Evolutionary conservation across 1,140 invertebrate species (phyloP), one percentile per base, ranked within the genome.

Genomic region (Carposina sasakii): DNA sequence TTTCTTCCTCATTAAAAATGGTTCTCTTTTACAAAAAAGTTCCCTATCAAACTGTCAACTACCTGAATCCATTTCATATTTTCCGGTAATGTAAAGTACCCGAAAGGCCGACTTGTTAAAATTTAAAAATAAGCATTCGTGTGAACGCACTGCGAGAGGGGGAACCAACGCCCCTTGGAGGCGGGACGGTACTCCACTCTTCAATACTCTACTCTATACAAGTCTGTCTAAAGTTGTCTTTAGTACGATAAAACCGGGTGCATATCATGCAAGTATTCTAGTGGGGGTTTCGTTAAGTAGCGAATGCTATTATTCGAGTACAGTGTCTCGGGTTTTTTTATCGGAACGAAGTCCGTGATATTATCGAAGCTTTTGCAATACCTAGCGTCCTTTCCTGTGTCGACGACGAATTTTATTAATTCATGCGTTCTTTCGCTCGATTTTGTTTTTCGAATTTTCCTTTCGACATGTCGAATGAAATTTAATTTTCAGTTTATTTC

Each of bases 71-170:
- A 64, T 66, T 67, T 51, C 50, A 68, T n/a, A n/a, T n/a, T n/a
- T n/a, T n/a, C n/a, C n/a, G n/a, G n/a, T n/a, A n/a, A n/a, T n/a
- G n/a, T n/a, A n/a, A n/a, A n/a, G n/a, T n/a, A n/a, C n/a, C n/a
- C n/a, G 70, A 74, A 69, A 66, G 60, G 52, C 34, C 56, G 62
- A 72, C 42, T 67, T 75, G 76, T 83, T 79, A 83, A 82, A 79
- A 72, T 76, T 83, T 83, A 67, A 82, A 82, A 78, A 68, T 71
- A 71, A 71, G 64, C 64, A 58, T 60, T 70, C 63, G 74, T 77
- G 76, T 79, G 78, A 78, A 78, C 76, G 78, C 74, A 74, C 71
- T 71, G 60, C 52, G 33, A 28, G 63, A 69, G 78, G 64, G 75
- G 75, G 72, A 63, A 71, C 47, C 47, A 63, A 72, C 79, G 79